A percentile compares a stretch with the other conserved stretches of the same genome.
Conservation (phyloP, 2,888 invertebrate genomes). For the Petrolisthes manimaculis region DNA sequence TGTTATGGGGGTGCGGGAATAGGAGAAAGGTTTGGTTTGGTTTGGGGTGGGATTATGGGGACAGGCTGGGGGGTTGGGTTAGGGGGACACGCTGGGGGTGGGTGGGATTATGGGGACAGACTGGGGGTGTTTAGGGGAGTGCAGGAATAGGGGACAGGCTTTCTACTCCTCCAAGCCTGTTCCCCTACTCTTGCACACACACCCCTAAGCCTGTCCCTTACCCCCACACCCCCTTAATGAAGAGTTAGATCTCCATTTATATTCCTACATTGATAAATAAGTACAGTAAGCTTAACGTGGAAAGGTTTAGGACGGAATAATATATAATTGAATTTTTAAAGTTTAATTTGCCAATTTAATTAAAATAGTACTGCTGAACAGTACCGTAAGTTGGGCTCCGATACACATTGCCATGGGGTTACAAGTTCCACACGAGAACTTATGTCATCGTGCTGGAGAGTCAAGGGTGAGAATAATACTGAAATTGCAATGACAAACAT, state of each 20-base stretch:
- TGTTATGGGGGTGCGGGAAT: no score
- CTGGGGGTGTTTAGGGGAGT: neutral
- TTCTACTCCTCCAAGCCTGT: no score
- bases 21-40: no score
- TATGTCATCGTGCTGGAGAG: slow-evolving; percentile 35
- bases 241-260: no score
- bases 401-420: slow-evolving; percentile 63
- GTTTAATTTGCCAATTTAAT: slow-evolving; percentile 58
- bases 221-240: neutral
- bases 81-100: no score
- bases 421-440: slow-evolving; percentile 58
- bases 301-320: slow-evolving; percentile 5
- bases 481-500: slow-evolving; percentile 23
- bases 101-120: no score
- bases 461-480: slow-evolving; percentile 41
- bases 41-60: no score
- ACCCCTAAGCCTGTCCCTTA: no score
- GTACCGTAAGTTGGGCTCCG: slow-evolving; percentile 50
- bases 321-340: slow-evolving; percentile 31
- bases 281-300: neutral
- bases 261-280: neutral
- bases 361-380: slow-evolving; percentile 45
- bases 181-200: no score
- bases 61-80: no score
- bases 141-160: no score